Evolutionary conservation across 2,113 vertebrate genomes (phyloP), one percentile per base, ranked within the genome.

Genomic region (Melanotaenia duboulayi): DNA sequence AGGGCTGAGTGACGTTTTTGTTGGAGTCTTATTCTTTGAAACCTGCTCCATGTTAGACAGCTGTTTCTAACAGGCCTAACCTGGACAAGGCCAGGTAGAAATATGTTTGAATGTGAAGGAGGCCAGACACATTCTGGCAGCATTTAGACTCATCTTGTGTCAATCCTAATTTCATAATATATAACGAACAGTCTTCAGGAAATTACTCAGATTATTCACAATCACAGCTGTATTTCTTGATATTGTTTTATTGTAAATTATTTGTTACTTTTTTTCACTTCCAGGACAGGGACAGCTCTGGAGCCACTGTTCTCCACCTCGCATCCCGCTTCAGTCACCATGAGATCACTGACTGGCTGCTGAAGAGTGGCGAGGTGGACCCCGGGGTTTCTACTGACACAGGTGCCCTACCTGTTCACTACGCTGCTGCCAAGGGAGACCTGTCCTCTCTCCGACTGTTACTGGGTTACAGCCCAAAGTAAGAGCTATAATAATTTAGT

Each of bases 371-470:
- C 0, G 94, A 94, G 46, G 95, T 93, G 5, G 95, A 98, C 54
- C 94, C 97, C 11, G 90, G 92, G 4, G 71, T 82, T 23, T 84
- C 95, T 90, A 99, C 97, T 0, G 96, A 98, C 60, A 96, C 95
- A 0, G 97, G 98, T 1, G 97, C 96, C 0, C 84, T 98, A 64
- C 95, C 98, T 1, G 67, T 98, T 73, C 98, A 99, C 90, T 99
- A 99, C 0, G 97, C 98, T 0, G 97, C 98, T 82, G 96, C 97
- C 95, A 98, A 98, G 95, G 98, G 97, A 83, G 97, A 99, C 91
- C 94, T 98, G 73, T 87, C 94, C 74, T 97, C 97, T 42, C 93
- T 98, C 67, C 94, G 94, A 69, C 95, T 98, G 64, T 94, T 99
- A 68, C 20, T 97, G 69, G 88, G 90, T 57, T 94, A 97, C 92